Percentiles rank a stretch among this genome's conserved stretches.
These are phyloP conservation scores for Microplitis manilae DNA, from an alignment of 2,888 invertebrate species.

Conservation along the genomic window DNA sequence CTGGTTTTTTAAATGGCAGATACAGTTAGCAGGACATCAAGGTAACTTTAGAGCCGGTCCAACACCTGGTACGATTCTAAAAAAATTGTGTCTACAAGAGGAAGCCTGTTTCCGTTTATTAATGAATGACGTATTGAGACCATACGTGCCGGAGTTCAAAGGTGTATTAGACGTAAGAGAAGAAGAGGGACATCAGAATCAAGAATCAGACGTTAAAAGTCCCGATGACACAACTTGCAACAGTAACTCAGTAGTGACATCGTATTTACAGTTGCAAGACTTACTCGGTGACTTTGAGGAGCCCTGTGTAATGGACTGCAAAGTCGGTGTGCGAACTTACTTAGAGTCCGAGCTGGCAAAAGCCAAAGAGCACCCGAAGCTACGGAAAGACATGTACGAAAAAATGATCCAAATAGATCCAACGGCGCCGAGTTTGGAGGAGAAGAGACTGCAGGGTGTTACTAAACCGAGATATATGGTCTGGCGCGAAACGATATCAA, in stretches of 20 bases:
- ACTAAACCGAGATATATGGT: conserved; percentile 96
- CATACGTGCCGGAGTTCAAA: conserved; percentile 94
- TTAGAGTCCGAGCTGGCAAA: conserved; percentile 95
- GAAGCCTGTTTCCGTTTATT: conserved; percentile 88
- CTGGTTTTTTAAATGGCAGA: conserved; percentile 50
- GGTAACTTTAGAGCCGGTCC: conserved; percentile 96
- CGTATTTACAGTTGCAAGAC: conserved; percentile 93
- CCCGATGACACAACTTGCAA: conserved; percentile 48
- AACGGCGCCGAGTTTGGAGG: conserved; percentile 90
- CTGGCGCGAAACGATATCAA: conserved; percentile 97
- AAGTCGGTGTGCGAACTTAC: conserved; percentile 95
- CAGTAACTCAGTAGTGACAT: conserved; percentile 58
- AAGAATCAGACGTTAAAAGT: conserved; percentile 46
- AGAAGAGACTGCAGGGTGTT: conserved; percentile 90
- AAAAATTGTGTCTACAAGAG: conserved; percentile 92
- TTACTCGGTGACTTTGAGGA: conserved; percentile 90
- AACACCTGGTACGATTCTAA: conserved; percentile 93
- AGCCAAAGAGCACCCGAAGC: conserved; percentile 94
- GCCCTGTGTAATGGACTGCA: conserved; percentile 98
- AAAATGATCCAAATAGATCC: conserved; percentile 97
- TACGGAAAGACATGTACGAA: conserved; percentile 91
- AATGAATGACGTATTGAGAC: conserved; percentile 90
- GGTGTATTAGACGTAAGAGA: conserved; percentile 74
- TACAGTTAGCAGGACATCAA: conserved; percentile 95
- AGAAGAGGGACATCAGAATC: conserved; percentile 61